Evolutionary conservation across 23 tunicate species (phyloP).

Genomic region (Corella eumyota): DNA sequence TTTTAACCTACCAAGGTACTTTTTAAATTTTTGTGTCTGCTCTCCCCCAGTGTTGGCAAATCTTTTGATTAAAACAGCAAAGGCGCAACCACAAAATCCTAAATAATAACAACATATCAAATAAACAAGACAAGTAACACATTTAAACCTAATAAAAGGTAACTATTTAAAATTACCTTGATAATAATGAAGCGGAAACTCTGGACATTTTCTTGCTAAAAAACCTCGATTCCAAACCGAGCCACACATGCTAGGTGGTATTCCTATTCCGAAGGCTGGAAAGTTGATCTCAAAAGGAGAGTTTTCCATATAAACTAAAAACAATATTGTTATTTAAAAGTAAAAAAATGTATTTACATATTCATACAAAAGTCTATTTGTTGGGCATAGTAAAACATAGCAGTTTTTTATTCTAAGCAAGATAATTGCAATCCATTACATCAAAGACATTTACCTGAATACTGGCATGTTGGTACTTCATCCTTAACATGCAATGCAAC

Average conservation of each 20-base stretch:
- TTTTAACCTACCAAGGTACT: not conserved
- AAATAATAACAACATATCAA: no score
- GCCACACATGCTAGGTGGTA: constrained; percentile 24
- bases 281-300: constrained; percentile 55
- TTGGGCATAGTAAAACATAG: no score
- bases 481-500: constrained; percentile 57
- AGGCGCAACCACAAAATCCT: not conserved
- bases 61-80: not conserved
- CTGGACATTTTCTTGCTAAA: constrained; percentile 26
- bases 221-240: constrained; percentile 49
- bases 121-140: no score
- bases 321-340: not conserved
- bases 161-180: no score
- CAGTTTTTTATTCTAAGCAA: no score
- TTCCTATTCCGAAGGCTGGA: constrained; percentile 57
- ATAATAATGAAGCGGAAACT: constrained; percentile 39
- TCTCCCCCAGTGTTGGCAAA: not conserved
- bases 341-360: no score
- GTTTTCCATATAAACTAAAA: constrained; percentile 41
- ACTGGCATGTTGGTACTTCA: constrained; percentile 17
- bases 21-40: not conserved
- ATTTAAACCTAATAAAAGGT: no score
- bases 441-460: constrained; percentile 26
- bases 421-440: no score
- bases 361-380: no score